Evolutionary conservation across 2,888 invertebrate species (phyloP).

Genomic region (Coecobrya sp.): DNA sequence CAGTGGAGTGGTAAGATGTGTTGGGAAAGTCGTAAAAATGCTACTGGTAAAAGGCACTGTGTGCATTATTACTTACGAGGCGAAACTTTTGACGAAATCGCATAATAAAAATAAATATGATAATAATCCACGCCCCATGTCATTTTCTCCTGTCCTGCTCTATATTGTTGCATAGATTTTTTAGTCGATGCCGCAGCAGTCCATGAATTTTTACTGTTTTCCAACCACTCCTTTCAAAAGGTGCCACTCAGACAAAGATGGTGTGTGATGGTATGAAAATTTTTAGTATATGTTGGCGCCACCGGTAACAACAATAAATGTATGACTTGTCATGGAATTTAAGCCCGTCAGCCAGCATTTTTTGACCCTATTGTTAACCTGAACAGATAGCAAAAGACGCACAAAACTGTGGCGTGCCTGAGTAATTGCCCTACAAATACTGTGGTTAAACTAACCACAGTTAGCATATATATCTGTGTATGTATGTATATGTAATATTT

Average conservation of each 20-base stretch:
- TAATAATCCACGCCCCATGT: slow-evolving; percentile 12
- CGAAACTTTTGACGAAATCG: slow-evolving; percentile 29
- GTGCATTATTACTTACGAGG: slow-evolving; percentile 9
- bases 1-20: not conserved
- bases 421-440: too few species aligned
- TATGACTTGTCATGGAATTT: not conserved
- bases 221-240: not conserved
- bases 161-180: slow-evolving; percentile 9
- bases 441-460: too few species aligned
- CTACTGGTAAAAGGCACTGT: not conserved
- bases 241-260: not conserved
- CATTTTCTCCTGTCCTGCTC: not conserved
- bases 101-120: slow-evolving; percentile 29
- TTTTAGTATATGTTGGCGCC: not conserved
- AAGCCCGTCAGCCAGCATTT: not conserved
- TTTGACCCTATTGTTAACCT: too few species aligned
- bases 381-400: too few species aligned
- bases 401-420: too few species aligned
- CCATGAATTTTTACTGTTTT: slow-evolving; percentile 13
- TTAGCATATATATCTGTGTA: too few species aligned
- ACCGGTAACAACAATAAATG: not conserved
- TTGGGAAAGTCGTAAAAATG: slow-evolving; percentile 12
- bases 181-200: not conserved
- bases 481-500: too few species aligned
- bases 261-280: not conserved